Evolutionary conservation across 2,888 invertebrate genomes (phyloP).

Genomic region (Hemaris fuciformis): DNA sequence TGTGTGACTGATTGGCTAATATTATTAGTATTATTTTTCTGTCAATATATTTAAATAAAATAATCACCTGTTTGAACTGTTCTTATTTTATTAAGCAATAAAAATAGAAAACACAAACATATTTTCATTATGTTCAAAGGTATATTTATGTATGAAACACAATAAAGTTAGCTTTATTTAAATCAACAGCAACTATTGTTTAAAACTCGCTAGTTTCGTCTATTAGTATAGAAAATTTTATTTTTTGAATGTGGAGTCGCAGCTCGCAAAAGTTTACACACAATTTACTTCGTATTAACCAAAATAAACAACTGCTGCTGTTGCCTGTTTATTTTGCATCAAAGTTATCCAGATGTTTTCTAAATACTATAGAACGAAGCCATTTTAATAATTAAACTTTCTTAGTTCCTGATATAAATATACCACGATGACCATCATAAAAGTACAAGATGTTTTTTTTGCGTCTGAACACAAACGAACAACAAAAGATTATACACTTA

Average conservation of each 20-base stretch:
- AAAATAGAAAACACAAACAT: neutral
- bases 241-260: neutral
- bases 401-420: conserved; percentile 1
- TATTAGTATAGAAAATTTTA: neutral
- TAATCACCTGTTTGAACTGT: neutral
- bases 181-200: neutral
- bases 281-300: neutral
- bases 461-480: conserved; percentile 51
- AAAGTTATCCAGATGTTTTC: neutral
- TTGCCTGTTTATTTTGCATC: conserved; percentile 8
- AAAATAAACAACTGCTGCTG: conserved; percentile 14
- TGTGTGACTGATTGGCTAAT: no score
- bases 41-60: no score
- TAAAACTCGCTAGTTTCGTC: no score
- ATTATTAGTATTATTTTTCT: no score
- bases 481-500: conserved; percentile 73
- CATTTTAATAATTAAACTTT: neutral
- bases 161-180: neutral
- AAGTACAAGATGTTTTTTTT: conserved; percentile 55
- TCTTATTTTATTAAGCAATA: neutral
- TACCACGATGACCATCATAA: conserved; percentile 35
- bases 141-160: neutral
- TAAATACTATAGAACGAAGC: neutral
- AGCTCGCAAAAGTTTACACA: neutral
- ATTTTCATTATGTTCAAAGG: neutral